Base-by-base conservation (phyloP, 2,888 invertebrate species). In the Eretmocerus hayati region DNA sequence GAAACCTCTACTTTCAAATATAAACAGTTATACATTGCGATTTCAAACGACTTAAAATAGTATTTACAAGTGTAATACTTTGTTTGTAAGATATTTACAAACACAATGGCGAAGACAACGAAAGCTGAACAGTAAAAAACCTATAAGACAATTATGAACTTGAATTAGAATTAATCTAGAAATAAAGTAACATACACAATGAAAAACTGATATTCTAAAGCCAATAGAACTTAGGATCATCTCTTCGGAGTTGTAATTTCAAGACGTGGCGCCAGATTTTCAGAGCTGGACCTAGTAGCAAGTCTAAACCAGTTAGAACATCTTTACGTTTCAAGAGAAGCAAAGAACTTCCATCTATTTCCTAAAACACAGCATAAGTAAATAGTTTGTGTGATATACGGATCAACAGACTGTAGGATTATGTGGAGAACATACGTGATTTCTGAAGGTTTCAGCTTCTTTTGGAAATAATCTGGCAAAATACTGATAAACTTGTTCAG, bases 291-390 rank as follows among this genome's bases (percentile, higher is more conserved):
- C 94, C 94, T 13, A 95, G 75, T 54, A 88, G 87, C 18, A 95
- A 74, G 33, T 85, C 83, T 52, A 95, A 75, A 30, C 87, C 87
- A 50, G 80, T 83, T 3, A 94, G 77, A 20, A 95, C 87, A 66
- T 94, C 93, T 32, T 82, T 80, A 56, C 94, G 78, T 60, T 85
- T 84, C 69, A 95, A 81, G 61, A 95, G 77, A 52, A 92, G 75
- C 46, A 95, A 71, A 1, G 91, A 88, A 62, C 83, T 82, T 0
- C 95, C 95, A 75, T 95, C 95, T 54, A 95, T 91, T 67, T 93
- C 90, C 88, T 90, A 36, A 22, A 45, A 26, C 26, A 26, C 26
- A 26, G 26, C n/a, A n/a, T n/a, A n/a, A n/a, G n/a, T n/a, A n/a
- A n/a, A n/a, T n/a, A n/a, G n/a, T n/a, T n/a, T n/a, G n/a, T n/a